A percentile compares a stretch with the other conserved stretches of the same genome.
Conservation (phyloP, 2,797 vertebrate genomes). For the Heterohyrax brucei region DNA sequence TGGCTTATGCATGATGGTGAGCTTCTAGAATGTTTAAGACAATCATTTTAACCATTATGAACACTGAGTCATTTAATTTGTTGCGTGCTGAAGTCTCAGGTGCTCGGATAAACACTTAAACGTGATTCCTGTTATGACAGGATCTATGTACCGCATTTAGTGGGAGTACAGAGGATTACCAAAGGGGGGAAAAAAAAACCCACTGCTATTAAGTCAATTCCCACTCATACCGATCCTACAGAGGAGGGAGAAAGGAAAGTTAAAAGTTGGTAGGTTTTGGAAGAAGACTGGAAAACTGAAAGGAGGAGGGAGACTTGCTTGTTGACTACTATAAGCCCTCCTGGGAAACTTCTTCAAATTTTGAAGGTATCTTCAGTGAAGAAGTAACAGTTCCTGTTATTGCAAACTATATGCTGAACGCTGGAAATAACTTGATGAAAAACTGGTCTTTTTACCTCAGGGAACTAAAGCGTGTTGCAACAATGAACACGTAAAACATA, state of each 20-base stretch:
- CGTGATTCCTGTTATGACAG: background rate
- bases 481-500: constrained; percentile 39
- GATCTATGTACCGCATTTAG: background rate
- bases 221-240: background rate
- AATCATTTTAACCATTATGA: background rate
- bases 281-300: constrained; percentile 31
- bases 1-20: background rate
- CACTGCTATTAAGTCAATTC: too few species aligned
- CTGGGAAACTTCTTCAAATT: constrained; percentile 26
- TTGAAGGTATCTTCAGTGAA: constrained; percentile 32
- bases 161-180: background rate
- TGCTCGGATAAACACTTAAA: constrained; percentile 40
- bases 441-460: constrained; percentile 6
- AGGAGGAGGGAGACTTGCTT: background rate
- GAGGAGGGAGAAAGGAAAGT: background rate
- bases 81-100: background rate
- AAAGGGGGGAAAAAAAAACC: too few species aligned
- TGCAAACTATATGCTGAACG: background rate
- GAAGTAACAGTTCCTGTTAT: constrained; percentile 35
- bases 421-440: constrained; percentile 29
- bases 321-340: background rate
- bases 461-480: background rate
- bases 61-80: background rate
- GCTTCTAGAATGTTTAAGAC: constrained; percentile 13
- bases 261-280: constrained; percentile 32